Base-by-base conservation (phyloP, 2,113 vertebrate genomes). In the Platanista minor region DNA sequence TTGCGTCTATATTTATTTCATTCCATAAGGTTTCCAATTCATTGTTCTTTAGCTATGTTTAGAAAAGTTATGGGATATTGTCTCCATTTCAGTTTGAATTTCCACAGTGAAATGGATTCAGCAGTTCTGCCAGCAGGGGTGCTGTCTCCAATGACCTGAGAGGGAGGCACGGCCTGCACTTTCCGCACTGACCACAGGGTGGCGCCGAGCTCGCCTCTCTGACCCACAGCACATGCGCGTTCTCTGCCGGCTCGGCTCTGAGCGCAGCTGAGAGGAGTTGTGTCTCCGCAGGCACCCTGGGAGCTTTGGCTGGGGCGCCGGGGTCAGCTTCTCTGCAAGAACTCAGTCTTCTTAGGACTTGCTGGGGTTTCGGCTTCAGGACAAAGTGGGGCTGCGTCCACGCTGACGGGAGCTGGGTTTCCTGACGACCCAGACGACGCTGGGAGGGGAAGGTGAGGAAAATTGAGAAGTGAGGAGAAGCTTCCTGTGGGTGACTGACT, bases 1-100 rank as follows among this genome's bases (percentile, higher is more conserved):
- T 90, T 71, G 54, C 57, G 20, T 33, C 25, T 15, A 18, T 20
- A 29, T 36, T 23, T 43, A 80, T 36, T 90, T 86, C 43, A 77
- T 80, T 77, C 31, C 43, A 27, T 52, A 36, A 43, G 31, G 8
- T 72, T 90, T 71, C 36, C 36, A 54, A 43, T 64, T 54, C 64
- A n/a, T 57, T 80, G 15, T 72, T 57, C 54, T 57, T 64, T 15
- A 9, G 46, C 18, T 17, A 39, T 25, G 66, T 85, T 82, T 43
- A 23, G 43, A 14, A 29, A 54, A 25, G 39, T 71, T 21, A 82
- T 29, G 33, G 2, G 10, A 15, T 39, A 61, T 62, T 74, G 29
- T 57, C 61, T 43, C 29, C 54, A n/a, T 62, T 84, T 78, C 52
- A 54, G 62, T 78, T 93, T 62, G 9, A 20, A 93, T 80, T 72